Percentiles rank a stretch among this genome's conserved stretches.
Conservation (phyloP, 2,888 invertebrate genomes). For the Erpobdella octoculata region DNA sequence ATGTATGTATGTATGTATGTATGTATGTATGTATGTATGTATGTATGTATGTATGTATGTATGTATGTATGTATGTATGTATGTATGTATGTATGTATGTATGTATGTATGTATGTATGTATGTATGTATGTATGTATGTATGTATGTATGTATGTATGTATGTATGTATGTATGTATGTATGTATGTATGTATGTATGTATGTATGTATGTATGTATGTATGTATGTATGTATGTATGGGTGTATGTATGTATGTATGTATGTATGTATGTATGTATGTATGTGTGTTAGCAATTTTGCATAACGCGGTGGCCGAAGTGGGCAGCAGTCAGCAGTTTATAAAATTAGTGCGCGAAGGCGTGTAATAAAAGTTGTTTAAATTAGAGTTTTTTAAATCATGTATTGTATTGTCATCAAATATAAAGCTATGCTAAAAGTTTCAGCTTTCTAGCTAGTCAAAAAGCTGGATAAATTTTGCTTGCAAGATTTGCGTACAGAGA, state of each 20-base stretch:
- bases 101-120: neutral
- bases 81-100: neutral
- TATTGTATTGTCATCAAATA: too few species aligned
- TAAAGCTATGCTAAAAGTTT: too few species aligned
- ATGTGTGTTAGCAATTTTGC: too few species aligned
- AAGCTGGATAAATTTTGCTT: too few species aligned
- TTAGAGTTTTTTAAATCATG: too few species aligned
- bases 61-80: constrained; percentile 1
- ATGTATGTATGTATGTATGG: constrained; percentile 19
- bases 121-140: constrained; percentile 1
- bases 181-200: constrained; percentile 5
- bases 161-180: neutral
- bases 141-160: constrained; percentile 1
- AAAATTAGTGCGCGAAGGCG: too few species aligned
- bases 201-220: constrained; percentile 17
- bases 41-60: constrained; percentile 1
- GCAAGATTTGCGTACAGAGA: too few species aligned
- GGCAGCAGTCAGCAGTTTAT: too few species aligned
- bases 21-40: neutral
- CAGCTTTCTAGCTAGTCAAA: too few species aligned
- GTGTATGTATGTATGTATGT: constrained; percentile 17
- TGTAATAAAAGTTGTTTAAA: too few species aligned
- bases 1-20: too few species aligned
- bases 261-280: constrained; percentile 17
- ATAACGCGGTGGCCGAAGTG: too few species aligned